A percentile compares a stretch with the other conserved stretches of the same genome.
phyloP scores from a whole-genome alignment of 2,888 invertebrate genomes.

The Electrophaes corylata region DNA sequence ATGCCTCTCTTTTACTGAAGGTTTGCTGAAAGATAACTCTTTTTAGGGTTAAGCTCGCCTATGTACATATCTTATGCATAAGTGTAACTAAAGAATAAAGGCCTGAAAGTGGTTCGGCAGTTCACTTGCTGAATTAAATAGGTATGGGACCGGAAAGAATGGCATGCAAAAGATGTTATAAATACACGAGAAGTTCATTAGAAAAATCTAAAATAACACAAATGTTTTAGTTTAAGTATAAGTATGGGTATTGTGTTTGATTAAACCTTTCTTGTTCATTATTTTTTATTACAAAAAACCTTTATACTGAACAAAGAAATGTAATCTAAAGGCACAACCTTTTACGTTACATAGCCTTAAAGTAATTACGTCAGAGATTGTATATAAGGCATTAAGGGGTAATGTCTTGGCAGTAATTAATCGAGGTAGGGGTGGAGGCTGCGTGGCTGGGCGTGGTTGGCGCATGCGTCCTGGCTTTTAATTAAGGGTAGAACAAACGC shows the following conservation, averaged over 20 bases:
- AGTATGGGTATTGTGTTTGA: neutral
- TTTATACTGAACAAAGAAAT: constrained; percentile 21
- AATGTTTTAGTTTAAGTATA: neutral
- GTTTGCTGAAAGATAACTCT: too few relatives aligned
- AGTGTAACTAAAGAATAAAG: too few relatives aligned
- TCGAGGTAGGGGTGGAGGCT: constrained; percentile 68
- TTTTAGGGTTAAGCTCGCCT: too few relatives aligned
- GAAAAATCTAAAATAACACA: neutral
- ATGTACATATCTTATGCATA: too few relatives aligned
- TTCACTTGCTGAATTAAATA: too few relatives aligned
- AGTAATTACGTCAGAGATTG: constrained; percentile 47
- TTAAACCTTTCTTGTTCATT: constrained; percentile 16
- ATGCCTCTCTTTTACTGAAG: too few relatives aligned
- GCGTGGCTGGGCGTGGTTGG: constrained; percentile 77
- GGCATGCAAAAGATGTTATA: too few relatives aligned
- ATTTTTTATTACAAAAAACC: constrained; percentile 16
- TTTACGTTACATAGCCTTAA: constrained; percentile 26
- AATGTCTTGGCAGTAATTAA: constrained; percentile 82
- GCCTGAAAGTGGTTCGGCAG: too few relatives aligned
- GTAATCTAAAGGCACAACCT: constrained; percentile 22
- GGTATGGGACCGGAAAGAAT: too few relatives aligned
- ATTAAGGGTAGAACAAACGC: constrained; percentile 73
- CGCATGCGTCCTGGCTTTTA: constrained; percentile 77
- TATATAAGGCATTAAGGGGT: constrained; percentile 77
- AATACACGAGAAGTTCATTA: neutral